A percentile compares a stretch with the other conserved stretches of the same genome.
Conservation (phyloP, 2,113 vertebrate genomes). For the Myrmecobius fasciatus region DNA sequence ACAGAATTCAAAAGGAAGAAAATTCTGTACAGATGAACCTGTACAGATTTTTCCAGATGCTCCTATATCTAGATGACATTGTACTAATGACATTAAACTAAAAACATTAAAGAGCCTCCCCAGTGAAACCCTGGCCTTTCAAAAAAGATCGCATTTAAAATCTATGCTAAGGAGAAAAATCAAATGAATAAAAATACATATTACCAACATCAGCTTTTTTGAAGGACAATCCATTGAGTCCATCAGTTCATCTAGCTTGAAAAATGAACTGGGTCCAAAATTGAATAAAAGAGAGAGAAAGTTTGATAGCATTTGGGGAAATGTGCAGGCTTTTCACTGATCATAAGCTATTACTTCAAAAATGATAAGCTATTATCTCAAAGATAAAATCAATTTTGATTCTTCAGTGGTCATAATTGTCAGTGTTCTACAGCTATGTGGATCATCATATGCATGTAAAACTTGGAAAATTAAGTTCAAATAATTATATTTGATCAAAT, state of each 20-base stretch:
- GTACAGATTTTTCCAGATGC: background rate
- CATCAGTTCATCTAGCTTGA: background rate
- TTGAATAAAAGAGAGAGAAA: background rate
- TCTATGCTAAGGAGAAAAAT: background rate
- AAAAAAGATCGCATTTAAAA: background rate
- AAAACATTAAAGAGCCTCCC: background rate
- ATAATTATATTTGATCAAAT: background rate
- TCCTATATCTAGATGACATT: background rate
- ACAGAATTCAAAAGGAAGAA: background rate
- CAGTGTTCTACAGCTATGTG: background rate
- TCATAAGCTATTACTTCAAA: background rate
- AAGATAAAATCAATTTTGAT: background rate
- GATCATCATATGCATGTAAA: background rate
- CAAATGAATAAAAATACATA: background rate
- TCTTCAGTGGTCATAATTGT: background rate
- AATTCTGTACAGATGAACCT: background rate
- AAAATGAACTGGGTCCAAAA: background rate
- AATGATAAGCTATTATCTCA: background rate
- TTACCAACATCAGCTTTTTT: background rate
- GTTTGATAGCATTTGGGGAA: background rate
- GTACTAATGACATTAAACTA: background rate
- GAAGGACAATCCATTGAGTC: background rate
- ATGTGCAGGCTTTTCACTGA: background rate
- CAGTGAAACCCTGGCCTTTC: background rate
- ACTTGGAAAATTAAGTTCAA: background rate